Conservation (phyloP, 2,113 vertebrate genomes). For the Piprites chloris region DNA sequence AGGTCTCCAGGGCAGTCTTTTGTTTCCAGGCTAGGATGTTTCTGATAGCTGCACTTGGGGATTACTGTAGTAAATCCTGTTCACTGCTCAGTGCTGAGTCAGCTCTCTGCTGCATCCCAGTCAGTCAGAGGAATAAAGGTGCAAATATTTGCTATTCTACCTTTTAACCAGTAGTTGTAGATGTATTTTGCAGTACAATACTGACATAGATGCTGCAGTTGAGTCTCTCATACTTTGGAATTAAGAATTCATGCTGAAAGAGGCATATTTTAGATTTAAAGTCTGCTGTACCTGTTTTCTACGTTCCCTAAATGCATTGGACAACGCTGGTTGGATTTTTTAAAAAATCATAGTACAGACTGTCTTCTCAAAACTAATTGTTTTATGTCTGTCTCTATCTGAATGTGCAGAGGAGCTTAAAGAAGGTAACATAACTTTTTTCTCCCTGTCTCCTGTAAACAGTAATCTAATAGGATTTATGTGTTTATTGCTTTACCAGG, state of each 20-base stretch:
- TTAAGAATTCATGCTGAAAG: not conserved
- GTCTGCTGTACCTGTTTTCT: not conserved
- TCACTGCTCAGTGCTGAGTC: not conserved
- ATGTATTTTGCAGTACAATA: not conserved
- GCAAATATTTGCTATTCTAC: not conserved
- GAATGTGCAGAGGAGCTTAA: slow-evolving; percentile 85
- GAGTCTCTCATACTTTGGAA: not conserved
- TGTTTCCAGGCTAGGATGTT: not conserved
- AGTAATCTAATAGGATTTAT: not conserved
- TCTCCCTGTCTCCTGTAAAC: not conserved
- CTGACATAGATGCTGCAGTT: not conserved
- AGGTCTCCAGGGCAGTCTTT: not conserved
- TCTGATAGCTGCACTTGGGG: not conserved
- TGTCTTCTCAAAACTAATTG: slow-evolving; percentile 25
- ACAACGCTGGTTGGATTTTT: not conserved
- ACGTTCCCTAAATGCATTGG: not conserved
- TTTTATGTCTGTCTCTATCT: slow-evolving; percentile 37
- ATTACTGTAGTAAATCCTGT: not conserved
- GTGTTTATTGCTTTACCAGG: not conserved
- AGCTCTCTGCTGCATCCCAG: not conserved
- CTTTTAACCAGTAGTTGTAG: not conserved
- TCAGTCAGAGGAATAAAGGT: not conserved
- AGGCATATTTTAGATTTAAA: not conserved
- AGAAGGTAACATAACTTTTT: slow-evolving; percentile 80
- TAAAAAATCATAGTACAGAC: not conserved